Conservation (phyloP, 2,888 invertebrate species). For the Andrena minutula region DNA sequence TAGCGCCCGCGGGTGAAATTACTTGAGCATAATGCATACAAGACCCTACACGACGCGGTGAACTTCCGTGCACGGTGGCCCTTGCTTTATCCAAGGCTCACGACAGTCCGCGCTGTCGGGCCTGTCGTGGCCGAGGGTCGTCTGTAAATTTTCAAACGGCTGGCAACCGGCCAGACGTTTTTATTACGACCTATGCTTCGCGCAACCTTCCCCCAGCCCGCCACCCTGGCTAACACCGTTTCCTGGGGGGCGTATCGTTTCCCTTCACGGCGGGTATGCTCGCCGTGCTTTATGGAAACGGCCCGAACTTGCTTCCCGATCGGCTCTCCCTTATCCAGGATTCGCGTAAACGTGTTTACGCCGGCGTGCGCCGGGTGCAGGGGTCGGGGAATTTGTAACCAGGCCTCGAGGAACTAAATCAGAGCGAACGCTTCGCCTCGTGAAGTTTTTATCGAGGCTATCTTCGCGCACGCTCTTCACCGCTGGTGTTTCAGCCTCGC, state of each 20-base stretch:
- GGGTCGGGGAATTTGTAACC: constrained; percentile 11
- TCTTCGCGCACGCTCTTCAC: constrained; percentile 1
- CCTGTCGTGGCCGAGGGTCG: constrained; percentile 38
- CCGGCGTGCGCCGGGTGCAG: neutral
- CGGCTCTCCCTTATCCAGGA: constrained; percentile 7
- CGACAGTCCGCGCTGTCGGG: constrained; percentile 49
- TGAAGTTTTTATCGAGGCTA: constrained; percentile 33
- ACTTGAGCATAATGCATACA: constrained; percentile 58
- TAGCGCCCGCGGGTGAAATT: constrained; percentile 35
- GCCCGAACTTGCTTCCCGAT: constrained; percentile 37
- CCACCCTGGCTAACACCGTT: constrained; percentile 50
- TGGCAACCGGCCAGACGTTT: constrained; percentile 75
- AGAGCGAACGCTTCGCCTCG: neutral
- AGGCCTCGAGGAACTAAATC: constrained; percentile 32
- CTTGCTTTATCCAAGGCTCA: constrained; percentile 38
- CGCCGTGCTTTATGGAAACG: constrained; percentile 44
- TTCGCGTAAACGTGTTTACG: constrained; percentile 28
- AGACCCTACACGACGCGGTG: constrained; percentile 49
- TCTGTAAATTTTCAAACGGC: constrained; percentile 71
- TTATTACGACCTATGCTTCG: constrained; percentile 62
- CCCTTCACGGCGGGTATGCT: constrained; percentile 5
- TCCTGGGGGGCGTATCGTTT: constrained; percentile 17
- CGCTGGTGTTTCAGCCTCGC: neutral
- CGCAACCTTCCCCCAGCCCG: constrained; percentile 42
- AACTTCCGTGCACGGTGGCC: constrained; percentile 25